Conservation (phyloP, 2,797 vertebrate species). For the Podarcis siculus region DNA sequence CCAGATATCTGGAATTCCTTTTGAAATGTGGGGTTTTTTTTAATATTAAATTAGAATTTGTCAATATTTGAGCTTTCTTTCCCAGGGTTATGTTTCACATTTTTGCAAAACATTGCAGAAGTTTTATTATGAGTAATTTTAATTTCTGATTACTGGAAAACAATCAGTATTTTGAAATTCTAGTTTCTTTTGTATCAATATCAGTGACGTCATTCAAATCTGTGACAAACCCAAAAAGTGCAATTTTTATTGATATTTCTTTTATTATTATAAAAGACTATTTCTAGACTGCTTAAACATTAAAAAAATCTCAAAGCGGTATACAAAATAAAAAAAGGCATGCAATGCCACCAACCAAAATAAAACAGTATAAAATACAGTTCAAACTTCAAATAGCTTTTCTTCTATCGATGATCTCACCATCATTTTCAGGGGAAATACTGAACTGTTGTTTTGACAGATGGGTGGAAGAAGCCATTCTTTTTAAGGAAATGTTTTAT, state of each 20-base stretch:
- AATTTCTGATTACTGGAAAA: not conserved
- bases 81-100: not conserved
- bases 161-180: conserved; percentile 44
- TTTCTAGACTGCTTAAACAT: no score
- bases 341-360: no score
- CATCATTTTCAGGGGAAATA: conserved; percentile 14
- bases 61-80: not conserved
- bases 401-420: conserved; percentile 24
- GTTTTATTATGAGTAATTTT: not conserved
- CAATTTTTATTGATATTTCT: conserved; percentile 20
- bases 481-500: not conserved
- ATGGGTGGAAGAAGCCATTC: not conserved
- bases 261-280: no score
- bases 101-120: not conserved
- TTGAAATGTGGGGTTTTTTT: not conserved
- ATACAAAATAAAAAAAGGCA: no score
- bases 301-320: no score
- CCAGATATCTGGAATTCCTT: not conserved
- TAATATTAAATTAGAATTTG: not conserved
- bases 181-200: conserved; percentile 10
- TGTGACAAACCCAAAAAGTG: not conserved
- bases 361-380: no score
- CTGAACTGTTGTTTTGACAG: conserved; percentile 29
- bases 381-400: not conserved
- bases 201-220: conserved; percentile 6